Base-by-base conservation (phyloP, 2,888 invertebrate genomes). In the Perizoma affinitatum region DNA sequence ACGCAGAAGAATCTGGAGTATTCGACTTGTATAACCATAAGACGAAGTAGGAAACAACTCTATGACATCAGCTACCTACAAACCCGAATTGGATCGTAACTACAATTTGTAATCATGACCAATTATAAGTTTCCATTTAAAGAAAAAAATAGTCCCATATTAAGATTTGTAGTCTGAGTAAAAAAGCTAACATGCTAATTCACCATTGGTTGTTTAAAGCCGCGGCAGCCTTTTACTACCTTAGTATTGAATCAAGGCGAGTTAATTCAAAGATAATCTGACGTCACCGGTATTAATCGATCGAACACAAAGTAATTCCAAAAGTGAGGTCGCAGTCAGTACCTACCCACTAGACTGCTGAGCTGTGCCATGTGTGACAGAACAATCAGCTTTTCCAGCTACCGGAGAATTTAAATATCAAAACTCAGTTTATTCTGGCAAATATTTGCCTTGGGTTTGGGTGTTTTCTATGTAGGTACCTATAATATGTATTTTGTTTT, bases 221-320 rank as follows among this genome's bases (percentile, higher is more conserved):
- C 59, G 55, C 61, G 65, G 63, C 58, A 65, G 68, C 70, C 73
- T 78, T 70, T 76, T 78, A 78, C 78, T 67, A 66, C 69, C 52
- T n/a, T 61, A 65, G 48, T 67, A 63, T 55, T 77, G 77, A 79
- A 86, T 81, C 85, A 88, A 88, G 86, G 86, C 73, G 69, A 84
- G 73, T 78, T 82, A 77, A 82, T 83, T 82, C 77, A 78, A 79
- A 75, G 75, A 79, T 76, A 79, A 74, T 68, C 58, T 88, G 82
- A 88, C 86, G 88, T 88, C 84, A 88, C 66, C 62, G 57, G 56
- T 69, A 72, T 75, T 73, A 22, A 3, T 22, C 22, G 22, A 79
- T 75, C 72, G 74, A 81, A 80, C 74, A 72, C 73, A 68, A 73
- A 76, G 80, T 80, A 82, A 80, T 83, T 75, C 75, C 66, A 70